phyloP scores from a whole-genome alignment of 2,888 invertebrate species.

The Sicus ferrugineus region DNA sequence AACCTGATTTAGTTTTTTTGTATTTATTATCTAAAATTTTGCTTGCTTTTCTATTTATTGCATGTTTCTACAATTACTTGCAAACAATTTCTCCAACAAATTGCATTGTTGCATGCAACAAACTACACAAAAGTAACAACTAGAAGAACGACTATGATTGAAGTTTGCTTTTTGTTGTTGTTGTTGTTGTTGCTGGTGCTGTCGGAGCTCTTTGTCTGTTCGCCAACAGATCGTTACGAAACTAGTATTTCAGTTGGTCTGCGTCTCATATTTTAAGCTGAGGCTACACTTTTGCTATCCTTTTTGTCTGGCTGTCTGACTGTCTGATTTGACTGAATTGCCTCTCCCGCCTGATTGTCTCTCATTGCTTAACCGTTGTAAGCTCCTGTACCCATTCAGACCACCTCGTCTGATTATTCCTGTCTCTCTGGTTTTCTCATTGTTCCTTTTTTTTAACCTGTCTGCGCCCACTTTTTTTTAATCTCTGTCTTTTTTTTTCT shows the following conservation, averaged over 20 bases:
- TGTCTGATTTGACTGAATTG: background rate
- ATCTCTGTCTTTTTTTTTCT: background rate
- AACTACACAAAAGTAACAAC: conserved; percentile 11
- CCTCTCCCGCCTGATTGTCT: too few species aligned
- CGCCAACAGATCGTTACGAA: background rate
- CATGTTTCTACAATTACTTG: conserved; percentile 26
- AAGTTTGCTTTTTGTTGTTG: background rate
- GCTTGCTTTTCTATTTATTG: background rate
- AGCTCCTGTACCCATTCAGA: too few species aligned
- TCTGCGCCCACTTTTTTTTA: background rate
- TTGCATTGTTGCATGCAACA: conserved; percentile 37
- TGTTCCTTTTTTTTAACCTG: background rate
- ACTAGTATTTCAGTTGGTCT: conserved; percentile 6
- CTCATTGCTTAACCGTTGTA: too few species aligned
- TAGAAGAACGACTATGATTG: conserved; percentile 7
- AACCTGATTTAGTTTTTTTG: background rate
- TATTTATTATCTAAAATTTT: background rate
- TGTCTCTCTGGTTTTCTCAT: background rate
- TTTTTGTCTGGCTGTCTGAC: background rate
- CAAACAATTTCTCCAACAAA: conserved; percentile 43
- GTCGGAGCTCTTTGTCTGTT: background rate
- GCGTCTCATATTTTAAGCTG: conserved; percentile 11
- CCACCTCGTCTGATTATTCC: background rate
- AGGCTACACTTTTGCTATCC: background rate
- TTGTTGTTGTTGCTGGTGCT: conserved; percentile 14